Evolutionary conservation across 1,140 invertebrate species (phyloP), one percentile per base, ranked within the genome.

Genomic region (Idris sp.): DNA sequence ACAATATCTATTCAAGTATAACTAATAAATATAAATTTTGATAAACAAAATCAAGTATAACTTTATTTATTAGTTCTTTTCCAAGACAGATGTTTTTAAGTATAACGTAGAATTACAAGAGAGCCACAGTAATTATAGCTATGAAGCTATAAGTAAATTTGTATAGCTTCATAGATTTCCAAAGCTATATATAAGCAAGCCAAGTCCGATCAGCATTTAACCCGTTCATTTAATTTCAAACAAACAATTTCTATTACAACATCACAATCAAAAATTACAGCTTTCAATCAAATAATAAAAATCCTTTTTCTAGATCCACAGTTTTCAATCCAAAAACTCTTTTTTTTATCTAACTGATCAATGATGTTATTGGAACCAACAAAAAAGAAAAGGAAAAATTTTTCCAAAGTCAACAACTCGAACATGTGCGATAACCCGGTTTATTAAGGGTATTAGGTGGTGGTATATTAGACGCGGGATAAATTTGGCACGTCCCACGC

Each of bases 401-500:
- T 48, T 33, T 19, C 0, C 9, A 69, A 59, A 59, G 56, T 54
- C 48, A 53, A 61, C 49, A 61, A 48, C 13, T 54, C n/a, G 7
- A 10, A 53, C 30, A 51, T 59, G 16, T 59, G 18, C 51, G 35
- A 62, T 62, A 62, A 71, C 26, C 15, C 35, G 43, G 33, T 54
- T 54, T 54, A 67, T 59, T 67, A 67, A 59, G 61, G 36, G 43
- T 56, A 62, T 68, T 56, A 62, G 59, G 61, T 71, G 49, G 73
- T 71, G 72, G 72, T 71, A 77, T 77, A 68, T 71, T 61, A 59
- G 62, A 49, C 59, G 33, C 41, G 44, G 69, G 74, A 76, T 79
- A 79, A 79, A 74, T 79, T 76, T 76, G 77, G 77, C 67, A 71
- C 77, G 74, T 71, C 73, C 74, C 77, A 76, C 69, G 69, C 77